Evolutionary conservation across 1,140 invertebrate species (phyloP), one percentile per base, ranked within the genome.

Genomic region (Nebria ingens): DNA sequence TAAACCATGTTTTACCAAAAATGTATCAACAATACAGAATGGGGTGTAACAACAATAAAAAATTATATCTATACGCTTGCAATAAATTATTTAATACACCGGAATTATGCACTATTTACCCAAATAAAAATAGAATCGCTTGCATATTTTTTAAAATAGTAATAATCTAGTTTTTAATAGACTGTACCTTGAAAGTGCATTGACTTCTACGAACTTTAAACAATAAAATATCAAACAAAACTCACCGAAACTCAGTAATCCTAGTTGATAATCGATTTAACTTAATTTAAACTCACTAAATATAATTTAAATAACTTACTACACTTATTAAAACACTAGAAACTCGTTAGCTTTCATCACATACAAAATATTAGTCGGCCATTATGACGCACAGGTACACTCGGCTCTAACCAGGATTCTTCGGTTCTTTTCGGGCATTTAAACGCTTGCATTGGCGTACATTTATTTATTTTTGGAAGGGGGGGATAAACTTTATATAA

Each of bases 141-240:
- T n/a, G n/a, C n/a, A n/a, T n/a, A n/a, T n/a, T n/a, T n/a, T n/a
- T n/a, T n/a, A n/a, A n/a, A n/a, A n/a, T n/a, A n/a, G n/a, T n/a
- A n/a, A n/a, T n/a, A n/a, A n/a, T n/a, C n/a, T n/a, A n/a, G n/a
- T n/a, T n/a, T 13, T 29, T 29, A 29, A 29, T 17, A 17, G 40
- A 45, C 40, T 45, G 40, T 45, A 45, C 40, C 40, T 45, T 45
- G 17, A 45, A 17, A 45, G 40, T 45, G 40, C 40, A 45, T 45
- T 45, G 40, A 45, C 40, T 12, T 45, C 3, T 12, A 11, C 4
- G 6, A 12, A 4, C 9, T 45, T 45, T 45, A 45, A 45, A 6
- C 6, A 9, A 11, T 3, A 45, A 45, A 12, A 12, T 45, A 9
- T 45, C 17, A 17, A 45, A 11, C 17, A 45, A 45, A 45, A 45